These are phyloP conservation scores for Meliscaeva auricollis DNA, from an alignment of 2,888 invertebrate species.

Conservation along the genomic window DNA sequence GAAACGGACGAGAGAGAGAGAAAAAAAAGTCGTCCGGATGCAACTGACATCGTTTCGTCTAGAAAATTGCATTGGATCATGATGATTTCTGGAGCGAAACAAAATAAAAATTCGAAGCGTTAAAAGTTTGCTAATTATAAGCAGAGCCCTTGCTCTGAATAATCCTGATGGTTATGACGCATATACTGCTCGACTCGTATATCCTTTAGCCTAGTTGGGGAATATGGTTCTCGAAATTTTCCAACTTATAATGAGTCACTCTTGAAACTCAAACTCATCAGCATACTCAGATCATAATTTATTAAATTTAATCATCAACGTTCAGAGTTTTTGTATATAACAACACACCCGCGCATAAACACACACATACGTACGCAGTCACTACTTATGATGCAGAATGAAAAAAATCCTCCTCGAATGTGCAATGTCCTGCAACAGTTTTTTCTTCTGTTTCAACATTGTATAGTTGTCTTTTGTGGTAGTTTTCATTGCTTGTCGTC, in stretches of 20 bases:
- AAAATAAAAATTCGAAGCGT: slow-evolving; percentile 20
- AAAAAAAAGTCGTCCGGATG: slow-evolving; percentile 9
- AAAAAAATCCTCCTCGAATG: slow-evolving; percentile 12
- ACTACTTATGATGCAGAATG: not conserved
- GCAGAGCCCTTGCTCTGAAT: not conserved
- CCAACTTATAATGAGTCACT: slow-evolving; percentile 42
- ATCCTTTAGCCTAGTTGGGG: not conserved
- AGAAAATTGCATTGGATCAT: slow-evolving; percentile 24
- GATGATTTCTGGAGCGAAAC: slow-evolving; percentile 58
- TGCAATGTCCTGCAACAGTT: slow-evolving; percentile 62
- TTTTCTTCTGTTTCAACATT: not conserved
- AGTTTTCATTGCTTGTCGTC: slow-evolving; percentile 28
- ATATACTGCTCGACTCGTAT: no score
- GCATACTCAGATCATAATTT: slow-evolving; percentile 54
- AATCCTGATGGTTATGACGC: not conserved
- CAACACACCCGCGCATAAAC: not conserved
- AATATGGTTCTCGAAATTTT: not conserved
- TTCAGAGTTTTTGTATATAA: not conserved
- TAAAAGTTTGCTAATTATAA: slow-evolving; percentile 56
- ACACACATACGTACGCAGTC: slow-evolving; percentile 6
- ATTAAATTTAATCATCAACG: slow-evolving; percentile 71
- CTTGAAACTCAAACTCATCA: slow-evolving; percentile 24
- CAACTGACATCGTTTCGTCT: slow-evolving; percentile 57
- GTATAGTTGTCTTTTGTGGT: not conserved
- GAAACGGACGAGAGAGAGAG: not conserved